phyloP scores from a whole-genome alignment of 2,888 invertebrate genomes.

The Drosophila eohydei region DNA sequence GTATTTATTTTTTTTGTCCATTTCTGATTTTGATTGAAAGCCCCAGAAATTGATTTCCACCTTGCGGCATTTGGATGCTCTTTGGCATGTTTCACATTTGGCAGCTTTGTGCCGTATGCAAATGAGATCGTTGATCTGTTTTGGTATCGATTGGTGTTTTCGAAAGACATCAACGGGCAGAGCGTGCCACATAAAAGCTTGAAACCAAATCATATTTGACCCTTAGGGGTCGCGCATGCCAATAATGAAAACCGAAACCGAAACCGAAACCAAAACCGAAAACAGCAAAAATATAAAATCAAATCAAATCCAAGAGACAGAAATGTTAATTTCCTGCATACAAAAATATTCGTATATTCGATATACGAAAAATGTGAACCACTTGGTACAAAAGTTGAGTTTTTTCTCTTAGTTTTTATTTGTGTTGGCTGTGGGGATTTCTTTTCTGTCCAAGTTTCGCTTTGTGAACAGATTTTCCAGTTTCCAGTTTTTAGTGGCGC shows the following conservation, averaged over 20 bases:
- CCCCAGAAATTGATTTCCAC: conserved; percentile 79
- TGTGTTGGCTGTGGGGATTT: conserved; percentile 11
- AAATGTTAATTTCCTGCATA: conserved; percentile 68
- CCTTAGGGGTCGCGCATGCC: conserved; percentile 76
- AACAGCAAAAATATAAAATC: conserved; percentile 8
- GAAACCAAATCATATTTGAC: conserved; percentile 78
- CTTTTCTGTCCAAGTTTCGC: conserved; percentile 44
- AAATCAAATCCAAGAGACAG: conserved; percentile 22
- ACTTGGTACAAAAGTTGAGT: conserved; percentile 30
- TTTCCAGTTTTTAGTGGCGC: conserved; percentile 51
- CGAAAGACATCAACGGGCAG: conserved; percentile 50
- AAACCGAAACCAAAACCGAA: conserved; percentile 33
- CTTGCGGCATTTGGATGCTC: conserved; percentile 72
- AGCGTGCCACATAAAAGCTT: conserved; percentile 60
- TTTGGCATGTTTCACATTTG: conserved; percentile 77
- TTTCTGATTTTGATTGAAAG: conserved; percentile 77
- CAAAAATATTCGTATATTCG: conserved; percentile 11
- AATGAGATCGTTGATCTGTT: conserved; percentile 81
- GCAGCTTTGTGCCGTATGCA: conserved; percentile 74
- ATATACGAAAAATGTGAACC: conserved; percentile 53
- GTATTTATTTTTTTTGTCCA: conserved; percentile 35
- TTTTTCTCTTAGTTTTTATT: conserved; percentile 1
- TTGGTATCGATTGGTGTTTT: conserved; percentile 78
- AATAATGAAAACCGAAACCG: conserved; percentile 50
- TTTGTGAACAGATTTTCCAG: conserved; percentile 41